Conservation (phyloP, 2,113 vertebrate species). For the Boulengeromyrus knoepffleri region DNA sequence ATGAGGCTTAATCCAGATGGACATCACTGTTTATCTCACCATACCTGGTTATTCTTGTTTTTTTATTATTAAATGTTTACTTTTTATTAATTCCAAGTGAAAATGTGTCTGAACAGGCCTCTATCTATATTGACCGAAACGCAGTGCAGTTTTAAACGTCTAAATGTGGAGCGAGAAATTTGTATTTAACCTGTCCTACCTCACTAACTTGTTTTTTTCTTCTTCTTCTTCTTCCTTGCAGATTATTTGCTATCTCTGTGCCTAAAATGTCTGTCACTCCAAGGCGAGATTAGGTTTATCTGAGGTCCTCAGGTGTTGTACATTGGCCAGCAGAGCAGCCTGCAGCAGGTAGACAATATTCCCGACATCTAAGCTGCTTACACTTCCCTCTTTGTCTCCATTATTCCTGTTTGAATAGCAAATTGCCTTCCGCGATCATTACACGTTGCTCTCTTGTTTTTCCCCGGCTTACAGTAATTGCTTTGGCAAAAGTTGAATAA, state of each 20-base stretch:
- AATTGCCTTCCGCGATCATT: slow-evolving; percentile 13
- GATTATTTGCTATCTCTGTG: slow-evolving; percentile 2
- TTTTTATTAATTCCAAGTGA: not conserved
- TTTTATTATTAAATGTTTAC: not conserved
- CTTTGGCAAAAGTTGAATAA: slow-evolving; percentile 28
- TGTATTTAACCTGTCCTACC: not conserved
- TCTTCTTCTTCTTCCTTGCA: not conserved
- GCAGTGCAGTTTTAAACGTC: not conserved
- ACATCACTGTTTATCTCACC: not conserved
- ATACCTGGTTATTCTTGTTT: not conserved
- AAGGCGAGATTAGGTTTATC: slow-evolving; percentile 21
- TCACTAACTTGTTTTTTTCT: not conserved
- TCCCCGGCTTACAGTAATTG: slow-evolving; percentile 21
- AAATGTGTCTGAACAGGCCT: not conserved
- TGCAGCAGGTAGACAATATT: slow-evolving; percentile 24
- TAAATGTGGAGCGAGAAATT: not conserved
- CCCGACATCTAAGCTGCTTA: slow-evolving; percentile 20
- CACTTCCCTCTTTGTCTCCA: slow-evolving; percentile 5
- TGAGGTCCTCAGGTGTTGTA: not conserved
- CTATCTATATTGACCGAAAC: not conserved
- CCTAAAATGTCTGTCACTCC: slow-evolving; percentile 11
- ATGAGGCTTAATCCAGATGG: not conserved
- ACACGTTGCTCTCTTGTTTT: slow-evolving; percentile 8
- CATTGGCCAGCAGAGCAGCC: slow-evolving; percentile 1
- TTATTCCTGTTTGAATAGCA: slow-evolving; percentile 23